These are phyloP conservation scores for Lepetodrilus schrolli DNA, from an alignment of 2,888 invertebrate genomes.

Conservation along the genomic window DNA sequence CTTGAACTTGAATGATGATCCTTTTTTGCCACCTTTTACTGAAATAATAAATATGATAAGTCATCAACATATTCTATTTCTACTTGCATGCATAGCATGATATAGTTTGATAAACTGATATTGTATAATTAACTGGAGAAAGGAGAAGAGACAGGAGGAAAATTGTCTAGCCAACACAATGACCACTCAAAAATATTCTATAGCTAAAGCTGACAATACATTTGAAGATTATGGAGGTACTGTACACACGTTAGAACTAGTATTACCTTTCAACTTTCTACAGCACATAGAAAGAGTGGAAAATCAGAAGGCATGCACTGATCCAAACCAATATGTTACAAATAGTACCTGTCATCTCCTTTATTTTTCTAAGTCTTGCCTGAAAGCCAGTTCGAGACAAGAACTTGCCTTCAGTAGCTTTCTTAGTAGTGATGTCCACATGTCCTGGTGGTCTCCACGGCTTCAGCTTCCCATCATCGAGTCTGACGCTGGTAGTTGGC, in stretches of 20 bases:
- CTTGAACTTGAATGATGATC: neutral
- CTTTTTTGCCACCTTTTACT: conserved; percentile 2
- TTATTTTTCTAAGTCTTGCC: conserved; percentile 27
- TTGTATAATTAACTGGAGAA: neutral
- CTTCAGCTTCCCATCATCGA: conserved; percentile 18
- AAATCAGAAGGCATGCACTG: conserved; percentile 26
- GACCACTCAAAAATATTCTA: too few relatives aligned
- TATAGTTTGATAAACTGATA: too few relatives aligned
- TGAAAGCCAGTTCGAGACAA: conserved; percentile 17
- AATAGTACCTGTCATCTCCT: conserved; percentile 22
- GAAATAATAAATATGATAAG: neutral
- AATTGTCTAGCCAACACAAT: too few relatives aligned
- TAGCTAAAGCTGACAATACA: too few relatives aligned
- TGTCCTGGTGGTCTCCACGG: conserved; percentile 10
- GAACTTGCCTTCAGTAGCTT: conserved; percentile 25
- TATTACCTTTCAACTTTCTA: too few relatives aligned
- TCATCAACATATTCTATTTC: too few relatives aligned
- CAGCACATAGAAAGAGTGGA: too few relatives aligned
- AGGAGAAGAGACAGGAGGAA: neutral
- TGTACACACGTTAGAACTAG: too few relatives aligned
- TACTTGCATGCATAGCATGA: too few relatives aligned
- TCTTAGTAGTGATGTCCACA: neutral
- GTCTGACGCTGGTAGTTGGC: neutral
- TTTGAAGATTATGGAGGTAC: too few relatives aligned
- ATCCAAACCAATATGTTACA: neutral